Conservation (phyloP, 2,797 vertebrate species). For the Trachops cirrhosus region DNA sequence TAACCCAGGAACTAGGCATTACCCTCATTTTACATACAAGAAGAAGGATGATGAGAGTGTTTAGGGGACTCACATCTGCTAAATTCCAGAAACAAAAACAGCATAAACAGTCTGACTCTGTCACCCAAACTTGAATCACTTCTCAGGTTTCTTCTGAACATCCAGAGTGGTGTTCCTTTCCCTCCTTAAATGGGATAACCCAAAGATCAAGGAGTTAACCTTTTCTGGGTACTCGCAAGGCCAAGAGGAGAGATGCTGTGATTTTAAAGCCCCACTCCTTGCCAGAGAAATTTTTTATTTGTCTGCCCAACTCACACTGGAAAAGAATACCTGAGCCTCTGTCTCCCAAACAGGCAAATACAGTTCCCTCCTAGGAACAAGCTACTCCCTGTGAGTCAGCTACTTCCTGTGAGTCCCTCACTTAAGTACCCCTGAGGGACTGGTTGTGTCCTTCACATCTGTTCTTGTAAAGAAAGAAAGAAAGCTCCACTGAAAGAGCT, state of each 20-base stretch:
- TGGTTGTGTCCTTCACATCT: background rate
- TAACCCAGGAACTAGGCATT: background rate
- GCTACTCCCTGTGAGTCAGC: background rate
- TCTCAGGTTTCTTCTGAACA: background rate
- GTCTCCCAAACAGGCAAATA: background rate
- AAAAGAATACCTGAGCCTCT: background rate
- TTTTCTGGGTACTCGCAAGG: background rate
- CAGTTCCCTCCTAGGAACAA: background rate
- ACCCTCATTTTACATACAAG: background rate
- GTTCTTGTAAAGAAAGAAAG: background rate
- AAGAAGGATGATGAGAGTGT: background rate
- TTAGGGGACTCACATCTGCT: background rate
- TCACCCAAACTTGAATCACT: background rate
- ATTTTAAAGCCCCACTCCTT: background rate
- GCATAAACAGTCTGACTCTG: background rate
- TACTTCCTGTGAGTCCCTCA: background rate
- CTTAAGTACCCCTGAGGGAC: accelerated
- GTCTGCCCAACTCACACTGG: background rate
- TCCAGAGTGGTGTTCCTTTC: background rate
- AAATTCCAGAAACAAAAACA: background rate
- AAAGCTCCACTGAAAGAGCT: background rate
- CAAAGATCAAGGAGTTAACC: background rate
- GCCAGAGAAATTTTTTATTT: background rate
- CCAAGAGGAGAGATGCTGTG: background rate
- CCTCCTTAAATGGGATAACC: background rate